Base-by-base conservation (phyloP, 2,888 invertebrate genomes). In the Teleogryllus oceanicus region DNA sequence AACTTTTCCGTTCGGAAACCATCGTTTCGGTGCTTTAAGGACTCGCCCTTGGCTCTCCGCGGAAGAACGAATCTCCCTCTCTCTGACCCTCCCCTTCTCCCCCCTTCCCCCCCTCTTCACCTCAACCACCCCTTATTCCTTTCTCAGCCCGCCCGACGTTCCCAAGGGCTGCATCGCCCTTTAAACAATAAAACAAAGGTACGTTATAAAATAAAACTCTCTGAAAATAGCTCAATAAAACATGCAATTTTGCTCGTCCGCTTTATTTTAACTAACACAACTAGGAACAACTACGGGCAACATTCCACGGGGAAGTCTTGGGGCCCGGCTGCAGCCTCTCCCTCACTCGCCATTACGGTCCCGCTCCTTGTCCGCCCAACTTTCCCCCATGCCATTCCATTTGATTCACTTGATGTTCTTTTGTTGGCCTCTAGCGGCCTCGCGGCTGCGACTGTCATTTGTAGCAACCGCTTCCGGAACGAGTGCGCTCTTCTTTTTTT, bases 381-480 rank as follows among this genome's bases (percentile, higher is more conserved):
- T 62, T n/a, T 62, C 62, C n/a, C 62, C n/a, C 62, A n/a, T 62
- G n/a, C 62, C 62, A 62, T 62, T 62, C n/a, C 62, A 62, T 62
- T 62, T 62, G 62, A 62, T 62, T 62, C 62, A 62, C 62, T 62
- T n/a, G 62, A 62, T n/a, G 62, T 62, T 62, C 62, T n/a, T 62
- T 62, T n/a, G 62, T 62, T 62, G 16, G 16, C 62, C 62, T 62
- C 62, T 62, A n/a, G 13, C 62, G 62, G n/a, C 16, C 62, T 62
- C 62, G 16, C 62, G 62, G 62, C n/a, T n/a, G 62, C 62, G 62
- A 62, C 13, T 62, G 62, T 62, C 62, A 62, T 62, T 62, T 62
- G 62, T 62, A 62, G 13, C 62, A 62, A 62, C 62, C 62, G 62
- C n/a, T 62, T 62, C 62, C 62, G 62, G 62, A n/a, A 62, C 62